Evolutionary conservation across 2,888 invertebrate species (phyloP), one percentile per base, ranked within the genome.

Genomic region (Oxystoma pomonae): DNA sequence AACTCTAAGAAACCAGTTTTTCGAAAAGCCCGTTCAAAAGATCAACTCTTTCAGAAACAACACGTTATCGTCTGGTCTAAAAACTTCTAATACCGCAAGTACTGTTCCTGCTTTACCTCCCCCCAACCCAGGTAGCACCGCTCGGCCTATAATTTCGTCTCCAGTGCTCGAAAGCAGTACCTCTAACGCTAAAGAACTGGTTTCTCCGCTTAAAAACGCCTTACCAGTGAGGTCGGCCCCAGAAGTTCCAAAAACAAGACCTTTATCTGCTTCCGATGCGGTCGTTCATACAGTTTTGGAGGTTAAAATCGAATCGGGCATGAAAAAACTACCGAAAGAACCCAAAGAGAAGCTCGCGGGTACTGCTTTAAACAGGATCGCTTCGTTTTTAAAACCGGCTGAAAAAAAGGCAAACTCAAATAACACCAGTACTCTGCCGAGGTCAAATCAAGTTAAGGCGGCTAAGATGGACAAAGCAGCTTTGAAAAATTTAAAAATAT

Each of bases 151-250:
- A 9, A 93, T 94, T 69, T 92, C 92, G 5, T 89, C 89, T 67
- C 93, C 93, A 0, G 90, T 92, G 58, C 79, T 94, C 59, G 91
- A 92, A 77, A 87, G 89, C 1, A 93, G 93, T 0, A 93, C 93
- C 0, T 90, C 90, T 69, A 88, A 90, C 0, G 90, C 90, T 0
- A 89, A 90, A 72, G 90, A 91, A 71, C 75, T 91, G 7, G 84
- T 89, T 55, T 86, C 87, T 0, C 87, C 90, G 0, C 80, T 88
- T 35, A 84, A 85, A 73, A 77, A 81, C 67, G 86, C 85, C 60
- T 86, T 87, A 0, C 88, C 89, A 0, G 64, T 80, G 0, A 80
- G 88, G 65, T 80, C 87, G 0, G 88, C 87, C 0, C 88, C 90
- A 0, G 82, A 81, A 0, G 73, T 83, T 1, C 84, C 85, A 0